Evolutionary conservation across 2,888 invertebrate species (phyloP), one percentile per base, ranked within the genome.

Genomic region (Chloromyia formosa): DNA sequence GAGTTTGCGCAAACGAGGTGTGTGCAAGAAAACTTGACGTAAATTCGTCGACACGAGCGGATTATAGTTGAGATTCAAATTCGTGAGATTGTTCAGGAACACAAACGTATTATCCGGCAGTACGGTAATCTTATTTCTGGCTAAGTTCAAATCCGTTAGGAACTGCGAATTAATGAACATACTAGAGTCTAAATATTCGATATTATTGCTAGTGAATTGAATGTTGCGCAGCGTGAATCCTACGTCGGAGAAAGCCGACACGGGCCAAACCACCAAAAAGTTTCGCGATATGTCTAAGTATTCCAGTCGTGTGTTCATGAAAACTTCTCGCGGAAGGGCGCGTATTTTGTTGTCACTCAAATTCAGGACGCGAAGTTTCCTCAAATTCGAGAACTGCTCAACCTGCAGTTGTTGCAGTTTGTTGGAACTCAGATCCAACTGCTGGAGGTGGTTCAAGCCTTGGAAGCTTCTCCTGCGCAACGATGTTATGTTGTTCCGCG

Each of bases 101-200:
- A 92, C 92, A 84, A 96, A 95, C 20, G 94, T 94, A 83, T 94
- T 95, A 85, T 95, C 95, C 1, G 95, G 94, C 78, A 96, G 85
- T 77, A 95, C 93, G 18, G 93, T 93, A 77, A 95, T 87, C 81
- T 92, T 91, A 86, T 96, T 96, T 81, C 89, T 89, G 61, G 92
- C 92, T 81, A 96, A 86, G 86, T 94, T 92, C 75, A 96, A 87
- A 79, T 90, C 90, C 75, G 93, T 89, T 60, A 96, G 86, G 82
- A 92, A 93, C 72, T 94, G 93, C 40, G 93, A 93, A 80, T 92
- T 92, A 56, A 94, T 91, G 82, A 95, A 95, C 86, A 94, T 94
- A 77, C 93, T 94, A 79, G 93, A 93, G 84, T 96, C 95, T 79
- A 96, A 87, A 83, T 94, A 94, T 82, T 95, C 95, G 78, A 96